Evolutionary conservation across 2,797 vertebrate species (phyloP), one percentile per base, ranked within the genome.

Genomic region (Apogon talboti): DNA sequence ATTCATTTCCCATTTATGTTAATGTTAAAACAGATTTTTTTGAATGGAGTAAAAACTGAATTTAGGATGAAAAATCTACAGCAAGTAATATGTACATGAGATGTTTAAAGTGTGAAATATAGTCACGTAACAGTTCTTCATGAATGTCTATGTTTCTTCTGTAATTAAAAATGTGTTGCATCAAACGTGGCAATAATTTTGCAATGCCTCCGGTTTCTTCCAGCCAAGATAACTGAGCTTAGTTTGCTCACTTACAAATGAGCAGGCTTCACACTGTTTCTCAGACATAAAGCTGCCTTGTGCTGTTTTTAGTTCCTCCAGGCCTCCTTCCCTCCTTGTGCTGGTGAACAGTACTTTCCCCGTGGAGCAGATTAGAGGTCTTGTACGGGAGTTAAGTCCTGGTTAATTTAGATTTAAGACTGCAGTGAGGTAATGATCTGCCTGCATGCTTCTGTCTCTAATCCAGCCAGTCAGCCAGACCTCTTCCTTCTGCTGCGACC

Each of bases 331-430:
- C 68, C 70, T 62, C 16, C 40, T 15, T 59, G 69, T 49, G 55
- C 59, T 71, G 66, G 70, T 85, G 73, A 83, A 67, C 83, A 73
- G 68, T 83, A 81, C 88, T 91, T 85, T 90, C 80, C 88, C 84
- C 51, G 16, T 79, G 85, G 74, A 81, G 84, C 85, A 91, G 90
- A 92, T 92, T 91, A 89, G 63, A 92, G 86, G 82, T 87, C 70
- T 82, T 91, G 83, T 81, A 77, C 63, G 64, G 79, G 78, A 87
- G 74, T 87, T 91, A 93, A 91, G 63, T 90, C 84, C 73, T 81
- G 76, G 86, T 89, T 92, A 85, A 92, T 91, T 92, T 91, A 90
- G 90, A 92, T 76, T 91, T 91, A 86, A 89, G 85, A 84, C 87
- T 90, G 78, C 83, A 91, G 85, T 89, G 85, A 90, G 84, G 88